Base-by-base conservation (phyloP, 35 echinoderm and acorn worm genomes). In the Apostichopus parvimensis region DNA sequence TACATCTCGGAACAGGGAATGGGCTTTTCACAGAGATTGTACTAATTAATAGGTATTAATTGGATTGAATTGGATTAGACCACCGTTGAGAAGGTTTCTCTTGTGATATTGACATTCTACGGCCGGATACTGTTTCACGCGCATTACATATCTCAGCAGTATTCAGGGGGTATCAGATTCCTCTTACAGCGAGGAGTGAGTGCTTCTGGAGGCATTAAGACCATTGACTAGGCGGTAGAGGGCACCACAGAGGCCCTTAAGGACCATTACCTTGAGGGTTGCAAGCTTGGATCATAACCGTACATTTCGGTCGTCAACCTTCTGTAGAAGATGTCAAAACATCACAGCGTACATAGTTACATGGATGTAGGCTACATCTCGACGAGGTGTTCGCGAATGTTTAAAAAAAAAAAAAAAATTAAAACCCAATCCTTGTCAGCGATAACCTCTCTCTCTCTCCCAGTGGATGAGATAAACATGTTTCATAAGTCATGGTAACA, bases 1-100 rank as follows among this genome's bases (percentile, higher is more conserved):
- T 61, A 12, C 58, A 61, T 12, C 58, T 11, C 7, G 58, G 58
- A 12, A 61, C 7, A 61, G 58, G 34, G 34, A 61, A 61, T 61
- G 58, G 58, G 58, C 58, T 75, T 75, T 22, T 68, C 13, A 18
- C 71, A 75, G 17, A 13, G 17, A 75, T 75, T 18, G 15, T 13
- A 18, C 71, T 75, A 75, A 75, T 75, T 75, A 75, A 75, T 75
- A 75, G 71, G 14, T 18, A 75, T 75, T 75, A 75, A 75, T 75
- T 75, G 14, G 71, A 18, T 75, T 75, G 14, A 75, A 75, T 75
- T 75, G n/a, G 71, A 75, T 75, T 75, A 75, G 71, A 18, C 71
- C 71, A 75, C 17, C 6, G 6, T 8, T 75, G 20, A 75, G 15
- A 75, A 18, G 71, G 7, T 18, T 75, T 18, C n/a, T 18, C 7